phyloP scores from a whole-genome alignment of 2,113 vertebrate genomes.

The Centropus unirufus region DNA sequence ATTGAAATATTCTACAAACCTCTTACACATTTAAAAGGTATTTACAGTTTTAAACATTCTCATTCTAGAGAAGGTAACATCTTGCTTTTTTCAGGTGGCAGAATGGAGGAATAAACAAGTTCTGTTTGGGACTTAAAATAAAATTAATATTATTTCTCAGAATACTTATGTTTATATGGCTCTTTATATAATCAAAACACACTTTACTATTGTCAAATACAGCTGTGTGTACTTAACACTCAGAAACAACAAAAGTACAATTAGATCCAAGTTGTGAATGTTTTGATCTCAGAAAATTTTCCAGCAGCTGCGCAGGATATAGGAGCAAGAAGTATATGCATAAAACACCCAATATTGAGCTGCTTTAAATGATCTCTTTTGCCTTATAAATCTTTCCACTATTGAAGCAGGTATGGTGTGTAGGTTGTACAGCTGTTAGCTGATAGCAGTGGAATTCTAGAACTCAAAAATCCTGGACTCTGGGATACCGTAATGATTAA shows the following conservation, averaged over 20 bases:
- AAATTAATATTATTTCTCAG: neutral
- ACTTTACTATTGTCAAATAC: neutral
- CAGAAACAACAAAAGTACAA: neutral
- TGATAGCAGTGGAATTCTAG: neutral
- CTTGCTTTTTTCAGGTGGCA: neutral
- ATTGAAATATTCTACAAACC: neutral
- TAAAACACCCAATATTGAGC: neutral
- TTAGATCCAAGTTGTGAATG: neutral
- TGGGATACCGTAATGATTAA: neutral
- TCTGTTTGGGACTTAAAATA: neutral
- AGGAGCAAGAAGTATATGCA: neutral
- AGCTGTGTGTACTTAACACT: neutral
- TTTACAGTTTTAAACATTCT: neutral
- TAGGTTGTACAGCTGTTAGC: neutral
- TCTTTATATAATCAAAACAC: neutral
- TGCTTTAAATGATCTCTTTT: neutral
- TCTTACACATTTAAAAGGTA: neutral
- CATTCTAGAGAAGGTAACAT: neutral
- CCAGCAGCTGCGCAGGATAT: neutral
- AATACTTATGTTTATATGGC: neutral
- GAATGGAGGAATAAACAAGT: neutral
- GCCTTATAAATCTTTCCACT: neutral
- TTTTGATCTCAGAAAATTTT: neutral
- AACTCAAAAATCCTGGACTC: neutral
- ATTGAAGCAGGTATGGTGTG: neutral